These are phyloP conservation scores for Pangasius macronema DNA, from an alignment of 2,797 vertebrate species.

Conservation along the genomic window DNA sequence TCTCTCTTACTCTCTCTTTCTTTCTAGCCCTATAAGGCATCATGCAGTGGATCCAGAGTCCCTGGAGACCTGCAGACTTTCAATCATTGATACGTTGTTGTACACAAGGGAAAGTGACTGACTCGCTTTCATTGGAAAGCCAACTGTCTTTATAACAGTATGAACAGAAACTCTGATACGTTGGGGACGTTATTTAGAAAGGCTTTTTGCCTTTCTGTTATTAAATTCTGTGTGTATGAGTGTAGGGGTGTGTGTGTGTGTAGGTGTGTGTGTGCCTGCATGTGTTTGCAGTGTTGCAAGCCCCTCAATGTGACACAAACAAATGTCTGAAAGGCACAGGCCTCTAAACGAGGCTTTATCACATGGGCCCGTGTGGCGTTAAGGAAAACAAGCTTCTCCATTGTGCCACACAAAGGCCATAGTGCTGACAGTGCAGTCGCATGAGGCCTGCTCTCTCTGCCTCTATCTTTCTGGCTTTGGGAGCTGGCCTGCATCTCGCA, in stretches of 20 bases:
- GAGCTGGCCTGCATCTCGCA: slow-evolving; percentile 39
- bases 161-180: neutral
- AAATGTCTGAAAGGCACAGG: slow-evolving; percentile 75
- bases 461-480: slow-evolving; percentile 25
- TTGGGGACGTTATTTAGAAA: neutral
- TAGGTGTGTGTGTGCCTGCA: slow-evolving; percentile 46
- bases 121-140: neutral
- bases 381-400: slow-evolving; percentile 80
- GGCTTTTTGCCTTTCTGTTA: slow-evolving; percentile 32
- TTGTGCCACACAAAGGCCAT: slow-evolving; percentile 79
- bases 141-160: neutral
- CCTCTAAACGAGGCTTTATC: slow-evolving; percentile 72
- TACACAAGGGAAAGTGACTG: slow-evolving; percentile 30
- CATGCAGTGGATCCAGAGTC: slow-evolving; percentile 45
- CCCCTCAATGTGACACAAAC: slow-evolving; percentile 74
- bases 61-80: slow-evolving; percentile 50
- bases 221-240: slow-evolving; percentile 14
- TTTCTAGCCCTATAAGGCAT: slow-evolving; percentile 51
- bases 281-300: slow-evolving; percentile 65
- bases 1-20: slow-evolving; percentile 49
- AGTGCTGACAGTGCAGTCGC: slow-evolving; percentile 80
- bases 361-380: slow-evolving; percentile 75
- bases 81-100: slow-evolving; percentile 48
- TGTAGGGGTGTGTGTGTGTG: slow-evolving; percentile 4
- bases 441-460: slow-evolving; percentile 62